Evolutionary conservation across 2,888 invertebrate species (phyloP).

Genomic region (Cosmopolites sordidus): DNA sequence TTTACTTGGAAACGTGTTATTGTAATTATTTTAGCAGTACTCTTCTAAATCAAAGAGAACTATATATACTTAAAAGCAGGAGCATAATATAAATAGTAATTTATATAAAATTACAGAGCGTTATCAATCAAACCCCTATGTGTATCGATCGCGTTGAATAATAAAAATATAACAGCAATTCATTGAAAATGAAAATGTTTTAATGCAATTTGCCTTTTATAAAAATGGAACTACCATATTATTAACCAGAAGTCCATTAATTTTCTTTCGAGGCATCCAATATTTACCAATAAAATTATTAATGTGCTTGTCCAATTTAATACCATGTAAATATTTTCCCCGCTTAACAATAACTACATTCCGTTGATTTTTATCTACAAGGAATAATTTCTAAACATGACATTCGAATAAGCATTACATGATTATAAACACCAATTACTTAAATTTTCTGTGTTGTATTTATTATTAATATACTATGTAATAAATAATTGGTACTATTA

Average conservation of each 20-base stretch:
- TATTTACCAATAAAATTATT: constrained; percentile 1
- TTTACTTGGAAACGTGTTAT: too few relatives aligned
- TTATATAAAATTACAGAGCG: too few relatives aligned
- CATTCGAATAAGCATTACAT: constrained; percentile 6
- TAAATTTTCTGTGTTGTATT: not conserved
- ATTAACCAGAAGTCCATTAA: not conserved
- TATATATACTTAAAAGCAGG: too few relatives aligned
- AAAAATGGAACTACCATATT: not conserved
- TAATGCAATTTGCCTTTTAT: not conserved
- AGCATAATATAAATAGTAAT: too few relatives aligned
- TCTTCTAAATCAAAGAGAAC: too few relatives aligned
- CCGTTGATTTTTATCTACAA: constrained; percentile 3
- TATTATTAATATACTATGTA: too few relatives aligned
- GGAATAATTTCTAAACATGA: constrained; percentile 15
- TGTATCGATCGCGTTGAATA: too few relatives aligned
- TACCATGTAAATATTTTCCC: not conserved
- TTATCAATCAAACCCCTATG: too few relatives aligned
- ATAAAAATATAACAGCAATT: too few relatives aligned
- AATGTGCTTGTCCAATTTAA: constrained; percentile 1
- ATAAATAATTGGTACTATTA: too few relatives aligned
- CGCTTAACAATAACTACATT: not conserved
- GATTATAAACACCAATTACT: constrained; percentile 20
- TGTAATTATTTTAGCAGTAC: too few relatives aligned
- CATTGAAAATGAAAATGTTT: too few relatives aligned
- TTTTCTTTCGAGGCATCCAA: not conserved